Percentiles rank a stretch among this genome's conserved stretches.
Evolutionary conservation across 1,140 invertebrate species (phyloP).

Genomic region (Theocolax elegans): DNA sequence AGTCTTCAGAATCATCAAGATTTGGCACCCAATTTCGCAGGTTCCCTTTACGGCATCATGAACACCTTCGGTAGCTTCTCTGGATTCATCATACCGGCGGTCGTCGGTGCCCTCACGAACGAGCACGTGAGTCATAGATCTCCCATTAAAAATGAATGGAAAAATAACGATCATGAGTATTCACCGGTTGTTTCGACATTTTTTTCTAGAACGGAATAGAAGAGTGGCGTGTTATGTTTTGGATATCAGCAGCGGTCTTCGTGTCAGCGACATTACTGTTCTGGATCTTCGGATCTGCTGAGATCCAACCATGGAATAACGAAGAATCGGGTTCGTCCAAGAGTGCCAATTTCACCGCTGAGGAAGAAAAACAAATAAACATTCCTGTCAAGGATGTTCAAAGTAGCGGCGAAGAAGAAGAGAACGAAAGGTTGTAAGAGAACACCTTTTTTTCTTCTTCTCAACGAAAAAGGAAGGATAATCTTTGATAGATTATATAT

Average conservation of each 20-base stretch:
- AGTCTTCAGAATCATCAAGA: slow-evolving; percentile 88
- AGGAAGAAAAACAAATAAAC: slow-evolving; percentile 56
- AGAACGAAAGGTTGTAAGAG: slow-evolving; percentile 56
- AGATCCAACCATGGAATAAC: slow-evolving; percentile 76
- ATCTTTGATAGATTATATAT: too few relatives aligned
- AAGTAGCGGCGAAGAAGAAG: slow-evolving; percentile 54
- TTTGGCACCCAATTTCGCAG: slow-evolving; percentile 83
- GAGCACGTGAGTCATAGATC: too few relatives aligned
- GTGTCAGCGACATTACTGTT: slow-evolving; percentile 75
- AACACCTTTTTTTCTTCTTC: too few relatives aligned
- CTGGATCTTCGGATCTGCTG: slow-evolving; percentile 74
- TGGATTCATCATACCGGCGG: slow-evolving; percentile 78
- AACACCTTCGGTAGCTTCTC: slow-evolving; percentile 79
- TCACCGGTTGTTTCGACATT: too few relatives aligned
- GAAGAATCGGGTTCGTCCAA: slow-evolving; percentile 17
- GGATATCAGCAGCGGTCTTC: slow-evolving; percentile 78
- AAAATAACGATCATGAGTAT: too few relatives aligned
- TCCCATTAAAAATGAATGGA: too few relatives aligned
- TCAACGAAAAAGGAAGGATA: too few relatives aligned
- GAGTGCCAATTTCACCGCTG: slow-evolving; percentile 31
- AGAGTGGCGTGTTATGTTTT: slow-evolving; percentile 83
- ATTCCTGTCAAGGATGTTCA: slow-evolving; percentile 22
- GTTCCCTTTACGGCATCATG: slow-evolving; percentile 78
- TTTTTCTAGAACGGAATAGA: slow-evolving; percentile 77
- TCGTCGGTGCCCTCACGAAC: slow-evolving; percentile 74